phyloP scores from a whole-genome alignment of 2,113 vertebrate species.

The Lethenteron reissneri region DNA sequence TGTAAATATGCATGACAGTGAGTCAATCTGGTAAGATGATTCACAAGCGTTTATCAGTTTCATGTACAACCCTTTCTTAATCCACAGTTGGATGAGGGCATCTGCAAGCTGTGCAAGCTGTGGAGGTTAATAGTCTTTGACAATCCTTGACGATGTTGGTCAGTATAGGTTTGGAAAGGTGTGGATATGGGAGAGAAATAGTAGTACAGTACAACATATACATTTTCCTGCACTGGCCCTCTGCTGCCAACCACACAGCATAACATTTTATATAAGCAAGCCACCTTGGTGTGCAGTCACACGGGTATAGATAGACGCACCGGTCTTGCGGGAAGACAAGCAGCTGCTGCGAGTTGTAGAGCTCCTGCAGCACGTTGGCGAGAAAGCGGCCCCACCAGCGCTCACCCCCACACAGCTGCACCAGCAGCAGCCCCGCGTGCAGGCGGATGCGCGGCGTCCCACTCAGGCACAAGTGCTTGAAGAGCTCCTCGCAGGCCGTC shows the following conservation, averaged over 20 bases:
- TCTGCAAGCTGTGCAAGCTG: background rate
- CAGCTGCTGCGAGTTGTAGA: conserved; percentile 93
- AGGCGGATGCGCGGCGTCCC: conserved; percentile 87
- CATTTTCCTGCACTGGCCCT: too few species aligned
- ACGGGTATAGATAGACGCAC: conserved; percentile 19
- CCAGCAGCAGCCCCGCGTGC: conserved; percentile 73
- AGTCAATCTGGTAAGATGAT: too few species aligned
- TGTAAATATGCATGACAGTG: too few species aligned
- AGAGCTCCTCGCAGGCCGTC: conserved; percentile 87
- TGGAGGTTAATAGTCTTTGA: too few species aligned
- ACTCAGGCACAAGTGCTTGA: conserved; percentile 93
- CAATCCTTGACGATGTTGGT: too few species aligned
- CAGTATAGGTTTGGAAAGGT: too few species aligned
- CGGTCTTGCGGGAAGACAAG: conserved; percentile 97
- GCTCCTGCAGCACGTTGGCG: conserved; percentile 85
- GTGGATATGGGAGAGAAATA: too few species aligned
- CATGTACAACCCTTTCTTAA: background rate
- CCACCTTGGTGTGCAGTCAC: too few species aligned
- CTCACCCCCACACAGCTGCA: conserved; percentile 84
- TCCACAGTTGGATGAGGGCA: background rate
- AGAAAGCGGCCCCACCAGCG: conserved; percentile 98
- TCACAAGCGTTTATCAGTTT: background rate
- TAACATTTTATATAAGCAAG: too few species aligned
- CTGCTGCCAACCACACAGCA: too few species aligned
- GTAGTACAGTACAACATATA: too few species aligned